phyloP scores from a whole-genome alignment of 2,888 invertebrate species.

The Herminia tarsipennalis region DNA sequence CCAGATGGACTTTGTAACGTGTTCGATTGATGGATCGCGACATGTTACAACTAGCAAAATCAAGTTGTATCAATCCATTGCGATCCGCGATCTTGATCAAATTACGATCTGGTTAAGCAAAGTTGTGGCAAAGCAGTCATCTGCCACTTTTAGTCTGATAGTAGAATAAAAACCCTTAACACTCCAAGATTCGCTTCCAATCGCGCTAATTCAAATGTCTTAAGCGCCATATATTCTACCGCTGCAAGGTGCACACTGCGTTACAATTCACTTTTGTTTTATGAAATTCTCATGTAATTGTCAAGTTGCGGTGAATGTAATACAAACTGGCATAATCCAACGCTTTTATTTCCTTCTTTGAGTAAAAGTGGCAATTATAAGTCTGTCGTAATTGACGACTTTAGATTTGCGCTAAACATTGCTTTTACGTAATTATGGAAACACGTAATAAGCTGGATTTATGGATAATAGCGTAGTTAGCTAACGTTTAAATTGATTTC shows the following conservation, averaged over 20 bases:
- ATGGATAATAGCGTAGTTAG: not conserved
- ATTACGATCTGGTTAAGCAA: no score
- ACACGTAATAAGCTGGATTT: slow-evolving; percentile 1
- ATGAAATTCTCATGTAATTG: slow-evolving; percentile 41
- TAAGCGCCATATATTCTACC: not conserved
- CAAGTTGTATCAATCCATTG: no score
- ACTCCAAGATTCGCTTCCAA: no score
- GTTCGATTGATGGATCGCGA: no score
- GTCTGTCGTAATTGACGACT: slow-evolving; percentile 30
- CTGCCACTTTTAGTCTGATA: no score
- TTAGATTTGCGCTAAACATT: slow-evolving; percentile 4
- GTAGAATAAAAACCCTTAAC: no score
- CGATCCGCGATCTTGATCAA: no score
- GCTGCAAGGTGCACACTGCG: slow-evolving; percentile 11
- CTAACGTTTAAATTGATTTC: not conserved
- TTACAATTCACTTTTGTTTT: slow-evolving; percentile 37
- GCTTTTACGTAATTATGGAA: slow-evolving; percentile 11
- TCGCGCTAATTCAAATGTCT: no score
- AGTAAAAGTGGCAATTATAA: slow-evolving; percentile 44
- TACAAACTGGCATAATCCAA: slow-evolving; percentile 36
- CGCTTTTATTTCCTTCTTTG: slow-evolving; percentile 33
- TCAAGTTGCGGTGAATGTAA: slow-evolving; percentile 34
- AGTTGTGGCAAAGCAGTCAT: no score
- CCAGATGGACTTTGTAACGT: no score
- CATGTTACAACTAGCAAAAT: no score